phyloP scores from a whole-genome alignment of 2,797 vertebrate species.

The Esox lucius region DNA sequence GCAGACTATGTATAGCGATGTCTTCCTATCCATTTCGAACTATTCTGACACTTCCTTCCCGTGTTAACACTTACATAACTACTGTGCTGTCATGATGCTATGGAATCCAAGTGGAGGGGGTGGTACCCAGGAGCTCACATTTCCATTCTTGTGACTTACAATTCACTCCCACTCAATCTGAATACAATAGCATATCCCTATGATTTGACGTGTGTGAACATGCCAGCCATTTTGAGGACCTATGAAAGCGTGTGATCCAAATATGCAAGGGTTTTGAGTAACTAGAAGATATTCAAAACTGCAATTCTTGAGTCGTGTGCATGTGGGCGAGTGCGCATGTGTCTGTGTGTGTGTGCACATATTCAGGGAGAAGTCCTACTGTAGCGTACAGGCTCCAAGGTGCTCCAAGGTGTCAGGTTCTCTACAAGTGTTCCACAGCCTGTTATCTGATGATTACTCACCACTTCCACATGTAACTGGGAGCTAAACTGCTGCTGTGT shows the following conservation, averaged over 20 bases:
- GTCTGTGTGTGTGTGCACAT: conserved; percentile 12
- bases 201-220: not conserved
- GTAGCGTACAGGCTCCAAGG: conserved; percentile 2
- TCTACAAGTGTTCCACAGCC: conserved; percentile 42
- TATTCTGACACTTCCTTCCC: not conserved
- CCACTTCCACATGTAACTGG: conserved; percentile 47
- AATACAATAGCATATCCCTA: not conserved
- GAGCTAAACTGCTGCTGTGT: conserved; percentile 44
- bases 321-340: not conserved
- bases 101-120: not conserved
- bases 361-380: conserved; percentile 19
- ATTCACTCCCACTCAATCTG: not conserved
- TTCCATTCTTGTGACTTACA: not conserved
- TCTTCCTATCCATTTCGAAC: not conserved
- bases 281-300: not conserved
- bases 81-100: not conserved
- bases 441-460: conserved; percentile 54
- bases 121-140: not conserved
- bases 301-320: not conserved
- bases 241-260: not conserved
- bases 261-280: not conserved
- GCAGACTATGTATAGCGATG: not conserved
- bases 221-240: not conserved
- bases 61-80: not conserved
- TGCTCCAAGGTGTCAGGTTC: conserved; percentile 50